A percentile compares a stretch with the other conserved stretches of the same genome.
These are phyloP conservation scores for Rhyacichthys aspro DNA, from an alignment of 2,797 vertebrate species.

Conservation along the genomic window DNA sequence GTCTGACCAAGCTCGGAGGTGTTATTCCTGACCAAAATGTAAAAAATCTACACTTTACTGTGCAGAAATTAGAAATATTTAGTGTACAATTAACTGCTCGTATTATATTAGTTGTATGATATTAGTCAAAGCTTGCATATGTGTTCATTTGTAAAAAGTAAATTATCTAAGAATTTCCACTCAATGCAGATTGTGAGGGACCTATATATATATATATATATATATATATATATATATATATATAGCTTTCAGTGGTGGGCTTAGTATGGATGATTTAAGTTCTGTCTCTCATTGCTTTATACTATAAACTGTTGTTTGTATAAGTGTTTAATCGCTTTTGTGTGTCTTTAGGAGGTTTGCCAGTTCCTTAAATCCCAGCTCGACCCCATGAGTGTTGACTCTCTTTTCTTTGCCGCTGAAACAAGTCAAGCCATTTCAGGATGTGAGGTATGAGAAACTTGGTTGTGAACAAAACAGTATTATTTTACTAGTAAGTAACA, in stretches of 20 bases:
- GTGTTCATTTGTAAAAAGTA: no score
- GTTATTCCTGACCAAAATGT: constrained; percentile 85
- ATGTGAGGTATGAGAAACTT: constrained; percentile 85
- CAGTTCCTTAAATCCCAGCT: constrained; percentile 89
- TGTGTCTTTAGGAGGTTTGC: constrained; percentile 83
- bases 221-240: no score
- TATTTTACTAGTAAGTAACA: no score
- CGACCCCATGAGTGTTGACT: constrained; percentile 88
- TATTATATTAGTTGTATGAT: not conserved
- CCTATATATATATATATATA: no score
- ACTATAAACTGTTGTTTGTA: not conserved
- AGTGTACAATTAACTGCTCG: not conserved
- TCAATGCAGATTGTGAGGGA: not conserved
- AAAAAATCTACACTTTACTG: constrained; percentile 36
- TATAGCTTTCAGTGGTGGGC: no score
- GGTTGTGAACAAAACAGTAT: no score
- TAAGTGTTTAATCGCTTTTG: not conserved
- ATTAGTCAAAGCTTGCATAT: no score
- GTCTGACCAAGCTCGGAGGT: constrained; percentile 84
- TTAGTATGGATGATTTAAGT: no score
- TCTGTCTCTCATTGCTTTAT: no score
- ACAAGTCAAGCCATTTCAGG: constrained; percentile 87
- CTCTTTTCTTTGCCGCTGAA: constrained; percentile 92
- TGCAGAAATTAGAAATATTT: no score
- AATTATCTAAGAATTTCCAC: no score